Evolutionary conservation across 2,113 vertebrate genomes (phyloP).

Genomic region (Peromyscus maniculatus): DNA sequence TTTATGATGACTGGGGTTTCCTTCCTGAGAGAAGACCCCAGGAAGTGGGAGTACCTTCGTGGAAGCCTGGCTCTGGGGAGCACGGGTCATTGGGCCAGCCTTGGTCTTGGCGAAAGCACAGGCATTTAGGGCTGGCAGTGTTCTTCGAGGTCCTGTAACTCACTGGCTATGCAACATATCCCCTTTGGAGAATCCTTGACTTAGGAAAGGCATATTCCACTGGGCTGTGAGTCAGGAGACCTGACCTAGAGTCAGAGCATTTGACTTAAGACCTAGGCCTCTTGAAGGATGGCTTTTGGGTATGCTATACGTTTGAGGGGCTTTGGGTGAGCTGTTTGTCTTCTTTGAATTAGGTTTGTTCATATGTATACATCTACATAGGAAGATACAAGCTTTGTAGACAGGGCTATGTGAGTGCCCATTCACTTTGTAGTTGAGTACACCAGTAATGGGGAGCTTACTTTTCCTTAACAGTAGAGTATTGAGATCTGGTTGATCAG

Average conservation of each 20-base stretch:
- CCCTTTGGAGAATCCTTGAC: not conserved
- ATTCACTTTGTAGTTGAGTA: not conserved
- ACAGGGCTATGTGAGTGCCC: not conserved
- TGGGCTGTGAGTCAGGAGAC: not conserved
- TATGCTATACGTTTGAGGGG: not conserved
- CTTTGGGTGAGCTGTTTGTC: not conserved
- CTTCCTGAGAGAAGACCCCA: slow-evolving; percentile 75
- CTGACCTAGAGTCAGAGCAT: not conserved
- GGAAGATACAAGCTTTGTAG: not conserved
- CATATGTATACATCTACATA: no score
- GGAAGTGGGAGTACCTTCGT: slow-evolving; percentile 67
- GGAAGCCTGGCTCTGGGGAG: slow-evolving; percentile 21
- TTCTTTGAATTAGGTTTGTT: slow-evolving; percentile 11
- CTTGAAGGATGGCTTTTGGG: not conserved
- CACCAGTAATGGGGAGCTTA: not conserved
- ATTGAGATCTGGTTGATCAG: not conserved
- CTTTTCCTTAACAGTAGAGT: not conserved
- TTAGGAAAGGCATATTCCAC: not conserved
- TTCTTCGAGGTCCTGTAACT: not conserved
- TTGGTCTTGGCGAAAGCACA: not conserved
- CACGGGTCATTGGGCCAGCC: not conserved
- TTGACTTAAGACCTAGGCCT: not conserved
- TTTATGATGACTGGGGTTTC: slow-evolving; percentile 80
- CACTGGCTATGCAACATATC: not conserved
- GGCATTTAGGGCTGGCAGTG: not conserved